Evolutionary conservation across 2,888 invertebrate species (phyloP), one percentile per base, ranked within the genome.

Genomic region (Dyspetes luteomarginatus): DNA sequence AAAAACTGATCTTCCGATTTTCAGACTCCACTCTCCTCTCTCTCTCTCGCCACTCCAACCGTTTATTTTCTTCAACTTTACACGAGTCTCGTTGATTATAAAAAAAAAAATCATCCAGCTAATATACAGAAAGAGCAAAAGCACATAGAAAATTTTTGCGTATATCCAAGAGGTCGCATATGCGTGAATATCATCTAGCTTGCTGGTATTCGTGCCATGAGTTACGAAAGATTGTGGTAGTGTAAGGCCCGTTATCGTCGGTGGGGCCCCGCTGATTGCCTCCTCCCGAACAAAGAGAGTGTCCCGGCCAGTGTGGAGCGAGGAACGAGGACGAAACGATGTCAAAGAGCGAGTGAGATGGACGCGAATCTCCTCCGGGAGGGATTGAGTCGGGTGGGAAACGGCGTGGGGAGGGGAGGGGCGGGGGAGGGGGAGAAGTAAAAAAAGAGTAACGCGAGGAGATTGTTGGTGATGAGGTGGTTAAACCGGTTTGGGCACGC

Each of bases 191-290:
- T 17, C 56, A 48, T 48, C 48, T 24, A 52, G 45, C 62, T 68
- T 36, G 60, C 62, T 93, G n/a, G n/a, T 93, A 93, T 88, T 93
- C 92, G 89, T 93, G 94, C 89, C 93, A 93, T 75, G 93, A 93
- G 83, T 91, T 91, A 90, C 90, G 91, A 91, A 91, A 91, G 90
- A n/a, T n/a, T 82, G 84, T 88, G 87, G 89, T 83, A 84, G 89
- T n/a, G n/a, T 88, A 86, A 87, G 90, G 89, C 88, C 91, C 90
- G 91, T 91, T 91, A 91, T 91, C 91, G 65, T 74, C 12, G 90
- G 88, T 43, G 60, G 69, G 69, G 88, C 89, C 88, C 89, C 85
- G 90, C 89, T 91, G 90, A 91, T 90, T 91, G 90, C 90, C 88
- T 86, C 52, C 48, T 48, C 24, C 12, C 86, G 87, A 87, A 90